These are phyloP conservation scores for Drosophila anomelani DNA, from an alignment of 2,888 invertebrate species.

Conservation along the genomic window DNA sequence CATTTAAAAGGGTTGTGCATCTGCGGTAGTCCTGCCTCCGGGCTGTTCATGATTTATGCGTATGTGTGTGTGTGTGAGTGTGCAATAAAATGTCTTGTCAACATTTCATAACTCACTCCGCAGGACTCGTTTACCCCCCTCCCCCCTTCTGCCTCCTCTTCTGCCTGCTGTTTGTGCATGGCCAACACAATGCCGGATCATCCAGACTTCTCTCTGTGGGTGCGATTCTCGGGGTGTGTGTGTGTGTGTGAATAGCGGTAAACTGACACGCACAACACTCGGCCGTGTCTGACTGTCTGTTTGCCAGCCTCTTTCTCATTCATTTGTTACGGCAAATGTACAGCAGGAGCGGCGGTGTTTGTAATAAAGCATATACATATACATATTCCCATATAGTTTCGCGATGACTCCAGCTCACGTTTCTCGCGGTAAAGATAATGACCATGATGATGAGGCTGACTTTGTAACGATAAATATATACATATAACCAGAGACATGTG, in stretches of 20 bases:
- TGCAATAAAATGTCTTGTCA: slow-evolving; percentile 78
- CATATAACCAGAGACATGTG: slow-evolving; percentile 42
- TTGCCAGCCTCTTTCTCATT: slow-evolving; percentile 53
- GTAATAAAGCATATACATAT: slow-evolving; percentile 65
- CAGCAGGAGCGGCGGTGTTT: slow-evolving; percentile 45
- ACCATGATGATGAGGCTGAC: slow-evolving; percentile 49
- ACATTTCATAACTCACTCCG: slow-evolving; percentile 78
- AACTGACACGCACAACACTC: slow-evolving; percentile 66
- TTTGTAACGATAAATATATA: slow-evolving; percentile 63
- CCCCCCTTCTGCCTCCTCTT: neutral
- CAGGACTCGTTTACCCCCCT: neutral
- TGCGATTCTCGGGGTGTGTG: slow-evolving; percentile 22
- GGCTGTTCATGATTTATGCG: slow-evolving; percentile 58
- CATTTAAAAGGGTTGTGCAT: slow-evolving; percentile 48
- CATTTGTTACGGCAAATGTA: slow-evolving; percentile 70
- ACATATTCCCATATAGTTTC: slow-evolving; percentile 61
- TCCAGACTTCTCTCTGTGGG: slow-evolving; percentile 47
- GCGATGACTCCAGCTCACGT: slow-evolving; percentile 16
- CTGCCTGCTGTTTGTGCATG: slow-evolving; percentile 54
- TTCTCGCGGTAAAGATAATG: slow-evolving; percentile 38
- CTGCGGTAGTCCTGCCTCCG: slow-evolving; percentile 25
- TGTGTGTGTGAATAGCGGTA: slow-evolving; percentile 50
- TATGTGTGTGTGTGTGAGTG: slow-evolving; percentile 20
- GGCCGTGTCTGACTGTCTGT: slow-evolving; percentile 44
- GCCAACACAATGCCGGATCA: slow-evolving; percentile 66